Base-by-base conservation (phyloP, 1,140 invertebrate genomes). In the Achatina immaculata region DNA sequence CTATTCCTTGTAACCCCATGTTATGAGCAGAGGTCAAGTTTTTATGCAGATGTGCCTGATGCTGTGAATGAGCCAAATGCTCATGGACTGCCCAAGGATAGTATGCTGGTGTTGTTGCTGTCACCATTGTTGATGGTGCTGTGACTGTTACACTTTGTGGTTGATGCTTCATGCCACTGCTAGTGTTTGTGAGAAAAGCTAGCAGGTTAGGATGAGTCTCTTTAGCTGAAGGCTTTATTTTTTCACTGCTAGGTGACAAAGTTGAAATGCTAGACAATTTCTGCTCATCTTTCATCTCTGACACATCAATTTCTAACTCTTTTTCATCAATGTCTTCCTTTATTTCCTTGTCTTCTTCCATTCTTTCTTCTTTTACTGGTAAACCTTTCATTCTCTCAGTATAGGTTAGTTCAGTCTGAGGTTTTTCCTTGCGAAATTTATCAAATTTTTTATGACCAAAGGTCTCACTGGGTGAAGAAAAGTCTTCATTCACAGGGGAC, bases 391-490 rank as follows among this genome's bases (percentile, higher is more conserved):
- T n/a, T n/a, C n/a, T n/a, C n/a, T n/a, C 55, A 36, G 36, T 62
- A 19, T 81, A 72, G 36, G 36, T 80, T 19, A 73, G 42, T 40
- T 69, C 68, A 42, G 42, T 9, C n/a, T 81, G 78, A 21, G 71
- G 65, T 34, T 82, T 71, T 51, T 86, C 83, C 66, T 89, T 88
- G 21, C 89, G 74, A n/a, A 90, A 80, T 65, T 89, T 89, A 81
- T 90, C 89, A 86, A 90, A 90, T 71, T 90, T 90, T 55, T 90
- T 90, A 81, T 90, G 89, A n/a, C 82, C 82, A 81, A 88, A 89
- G 24, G 85, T 82, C 72, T 86, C 86, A 28, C 74, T 72, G 58
- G 36, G n/a, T n/a, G n/a, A n/a, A n/a, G n/a, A 40, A 4, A 75
- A 80, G 34, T 55, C 48, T 40, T 82, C 75, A 72, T 40, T 11